Evolutionary conservation across 2,888 invertebrate species (phyloP).

Genomic region (Stenchaetothrips biformis): DNA sequence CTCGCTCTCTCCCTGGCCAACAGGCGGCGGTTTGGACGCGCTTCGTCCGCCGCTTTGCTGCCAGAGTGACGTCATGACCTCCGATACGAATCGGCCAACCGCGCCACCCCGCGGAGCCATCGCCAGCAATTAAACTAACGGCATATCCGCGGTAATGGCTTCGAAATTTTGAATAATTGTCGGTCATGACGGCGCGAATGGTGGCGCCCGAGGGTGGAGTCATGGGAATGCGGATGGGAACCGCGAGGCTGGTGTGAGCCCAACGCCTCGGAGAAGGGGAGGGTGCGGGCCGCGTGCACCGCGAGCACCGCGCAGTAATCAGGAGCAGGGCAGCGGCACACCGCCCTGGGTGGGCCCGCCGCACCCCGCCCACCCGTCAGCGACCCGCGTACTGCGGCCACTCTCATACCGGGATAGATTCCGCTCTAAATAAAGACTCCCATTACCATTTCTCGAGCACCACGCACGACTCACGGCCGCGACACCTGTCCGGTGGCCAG

Average conservation of each 20-base stretch:
- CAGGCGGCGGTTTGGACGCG: no score
- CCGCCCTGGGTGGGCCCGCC: neutral
- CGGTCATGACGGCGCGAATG: neutral
- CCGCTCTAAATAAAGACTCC: no score
- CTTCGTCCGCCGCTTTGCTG: no score
- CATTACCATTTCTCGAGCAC: no score
- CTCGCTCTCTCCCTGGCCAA: no score
- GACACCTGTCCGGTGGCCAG: neutral
- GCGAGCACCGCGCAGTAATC: neutral
- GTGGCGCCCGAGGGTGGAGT: neutral
- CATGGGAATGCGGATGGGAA: slow-evolving; percentile 12
- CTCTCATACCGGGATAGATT: neutral
- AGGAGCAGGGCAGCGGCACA: neutral
- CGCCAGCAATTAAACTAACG: neutral
- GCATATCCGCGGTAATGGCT: neutral
- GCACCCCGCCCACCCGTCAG: neutral
- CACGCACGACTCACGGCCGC: no score
- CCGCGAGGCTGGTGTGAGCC: neutral
- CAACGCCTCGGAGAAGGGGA: neutral
- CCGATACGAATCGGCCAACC: no score
- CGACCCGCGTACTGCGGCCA: neutral
- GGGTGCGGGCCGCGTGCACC: neutral
- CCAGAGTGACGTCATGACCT: no score
- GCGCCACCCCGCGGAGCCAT: no score
- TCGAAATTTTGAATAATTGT: neutral